Percentiles rank a stretch among this genome's conserved stretches.
These are phyloP conservation scores for Callosobruchus maculatus DNA, from an alignment of 2,888 invertebrate species.

Conservation along the genomic window DNA sequence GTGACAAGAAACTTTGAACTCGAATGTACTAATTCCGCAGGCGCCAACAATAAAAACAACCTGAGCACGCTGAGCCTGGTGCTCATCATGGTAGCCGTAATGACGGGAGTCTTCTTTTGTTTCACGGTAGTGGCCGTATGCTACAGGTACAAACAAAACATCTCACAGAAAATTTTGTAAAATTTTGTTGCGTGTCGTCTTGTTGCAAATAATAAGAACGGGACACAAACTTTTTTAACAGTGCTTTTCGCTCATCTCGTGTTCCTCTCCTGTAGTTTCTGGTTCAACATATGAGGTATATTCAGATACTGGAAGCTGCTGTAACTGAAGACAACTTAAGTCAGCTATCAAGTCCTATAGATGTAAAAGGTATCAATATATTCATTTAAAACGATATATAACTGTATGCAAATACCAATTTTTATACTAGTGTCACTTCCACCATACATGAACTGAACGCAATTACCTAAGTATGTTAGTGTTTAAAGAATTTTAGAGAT, in stretches of 20 bases:
- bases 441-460: too few species aligned
- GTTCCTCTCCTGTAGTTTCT: too few species aligned
- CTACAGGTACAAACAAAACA: conserved; percentile 76
- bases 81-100: conserved; percentile 87
- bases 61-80: conserved; percentile 89
- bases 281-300: too few species aligned
- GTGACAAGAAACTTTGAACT: neutral
- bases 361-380: too few species aligned
- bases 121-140: conserved; percentile 93
- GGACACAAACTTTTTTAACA: neutral
- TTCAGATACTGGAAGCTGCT: too few species aligned
- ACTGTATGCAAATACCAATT: too few species aligned
- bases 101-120: conserved; percentile 92
- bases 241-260: neutral
- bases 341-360: too few species aligned
- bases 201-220: neutral
- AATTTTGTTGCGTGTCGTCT: neutral
- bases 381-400: too few species aligned
- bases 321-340: too few species aligned
- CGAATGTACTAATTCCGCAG: conserved; percentile 52
- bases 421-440: too few species aligned
- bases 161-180: neutral
- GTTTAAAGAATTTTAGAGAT: too few species aligned
- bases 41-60: conserved; percentile 72
- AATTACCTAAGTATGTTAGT: too few species aligned